Base-by-base conservation (phyloP, 2,888 invertebrate species). In the Diarsia mendica region DNA sequence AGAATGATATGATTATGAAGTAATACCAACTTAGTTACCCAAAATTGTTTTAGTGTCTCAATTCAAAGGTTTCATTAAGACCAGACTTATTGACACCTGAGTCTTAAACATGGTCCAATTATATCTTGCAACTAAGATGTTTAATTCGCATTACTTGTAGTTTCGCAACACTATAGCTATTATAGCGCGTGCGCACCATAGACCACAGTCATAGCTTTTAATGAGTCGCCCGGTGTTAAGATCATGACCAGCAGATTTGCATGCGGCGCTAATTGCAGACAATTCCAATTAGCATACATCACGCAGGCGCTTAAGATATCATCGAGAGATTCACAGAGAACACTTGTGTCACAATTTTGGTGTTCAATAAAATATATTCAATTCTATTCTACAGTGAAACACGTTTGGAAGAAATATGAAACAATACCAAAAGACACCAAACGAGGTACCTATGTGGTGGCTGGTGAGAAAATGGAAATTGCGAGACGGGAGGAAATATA, bases 271-370 rank as follows among this genome's bases (percentile, higher is more conserved):
- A 71, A 82, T 82, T 74, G 65, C 65, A 67, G 48, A 28, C 63
- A 28, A 11, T 46, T 67, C 44, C 60, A 74, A 82, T 71, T 79
- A 82, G 33, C 80, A 68, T 58, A 33, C 55, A 71, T 74, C 80
- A 65, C 65, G 51, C 51, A 49, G 49, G 10, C 60, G 44, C n/a
- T n/a, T 33, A 18, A 81, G 33, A 68, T 71, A 51, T 28, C 60
- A 61, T 51, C 67, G 39, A 51, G 18, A 77, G 60, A 44, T 67
- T 72, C 66, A 69, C 33, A 18, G 33, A 60, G 55, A 55, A 55
- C 55, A 55, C 33, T 18, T 28, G 55, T 28, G 6, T 28, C 6
- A 15, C 33, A 58, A 28, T 58, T 28, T 28, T 18, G 28, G 23
- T 58, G 3, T 58, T 9, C 58, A 33, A 60, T 60, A 18, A 33